Evolutionary conservation across 2,888 invertebrate genomes (phyloP), one percentile per base, ranked within the genome.

Genomic region (Pollenia labialis): DNA sequence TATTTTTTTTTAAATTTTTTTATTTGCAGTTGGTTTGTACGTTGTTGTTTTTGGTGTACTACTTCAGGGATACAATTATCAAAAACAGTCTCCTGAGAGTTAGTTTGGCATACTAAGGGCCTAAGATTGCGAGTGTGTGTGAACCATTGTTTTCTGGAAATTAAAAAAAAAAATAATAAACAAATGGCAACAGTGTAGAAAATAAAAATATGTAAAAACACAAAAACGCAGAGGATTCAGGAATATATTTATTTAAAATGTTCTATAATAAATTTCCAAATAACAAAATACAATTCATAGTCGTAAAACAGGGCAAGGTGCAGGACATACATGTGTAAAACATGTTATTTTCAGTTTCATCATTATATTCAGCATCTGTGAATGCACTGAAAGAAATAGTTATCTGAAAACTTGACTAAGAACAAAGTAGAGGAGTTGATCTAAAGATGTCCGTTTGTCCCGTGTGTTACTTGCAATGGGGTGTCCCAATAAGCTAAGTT

Each of bases 321-420:
- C 87, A 87, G 87, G 87, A 87, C 87, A 87, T 84, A 87, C 87
- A 87, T 77, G 69, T 87, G 87, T 87, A 87, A 87, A 84, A 87
- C 87, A 87, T 81, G 84, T 68, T 84, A 72, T 77, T 81, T 86
- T 80, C 74, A 56, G 79, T 85, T 81, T 77, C 81, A 84, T 87
- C 77, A 84, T 87, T 84, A 87, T 82, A 42, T 76, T 76, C 10
- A 50, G 56, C 56, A 71, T 50, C 62, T 87, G 75, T 50, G 60
- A 66, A 71, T 74, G 32, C 76, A 80, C 80, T 74, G 79, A 80
- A 18, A 74, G 9, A 84, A 79, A 84, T 60, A n/a, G 10, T 1
- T 48, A 48, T 44, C 3, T 44, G 2, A 56, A 18, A 18, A 56
- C 32, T 32, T 32, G 4, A 32, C 32, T 32, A 6, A 32, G 23